Percentiles rank a stretch among this genome's conserved stretches.
Evolutionary conservation across 2,113 vertebrate species (phyloP).

Genomic region (Raphicerus campestris): DNA sequence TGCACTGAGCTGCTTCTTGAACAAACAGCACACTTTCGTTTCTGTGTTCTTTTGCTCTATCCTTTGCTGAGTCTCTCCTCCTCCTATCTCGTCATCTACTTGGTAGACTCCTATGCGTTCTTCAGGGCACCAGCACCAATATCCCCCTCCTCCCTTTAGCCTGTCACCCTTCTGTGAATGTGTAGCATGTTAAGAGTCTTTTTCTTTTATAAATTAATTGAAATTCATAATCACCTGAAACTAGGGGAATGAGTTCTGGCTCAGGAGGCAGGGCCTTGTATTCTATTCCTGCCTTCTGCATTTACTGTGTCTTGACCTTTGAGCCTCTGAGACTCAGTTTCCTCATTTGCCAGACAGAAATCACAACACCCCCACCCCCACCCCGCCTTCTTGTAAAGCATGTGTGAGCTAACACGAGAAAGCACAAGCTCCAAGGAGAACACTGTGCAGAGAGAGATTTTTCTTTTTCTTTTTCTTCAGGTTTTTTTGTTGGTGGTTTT

Average conservation of each 20-base stretch:
- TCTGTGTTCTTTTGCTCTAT: background rate
- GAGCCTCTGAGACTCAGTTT: background rate
- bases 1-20: background rate
- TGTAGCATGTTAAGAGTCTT: background rate
- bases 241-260: background rate
- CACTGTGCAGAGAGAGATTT: background rate
- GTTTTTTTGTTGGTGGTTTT: background rate
- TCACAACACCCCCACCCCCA: rapidly evolving
- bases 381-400: background rate
- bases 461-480: background rate
- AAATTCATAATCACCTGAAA: background rate
- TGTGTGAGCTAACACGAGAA: background rate
- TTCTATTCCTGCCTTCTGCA: background rate
- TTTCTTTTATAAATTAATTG: background rate
- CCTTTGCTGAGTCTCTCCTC: background rate
- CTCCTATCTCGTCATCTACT: background rate
- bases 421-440: background rate
- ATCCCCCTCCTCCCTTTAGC: background rate
- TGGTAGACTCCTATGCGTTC: background rate
- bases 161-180: background rate
- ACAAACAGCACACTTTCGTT: background rate
- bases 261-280: background rate
- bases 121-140: background rate
- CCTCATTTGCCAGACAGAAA: background rate
- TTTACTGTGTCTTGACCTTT: background rate